phyloP scores from a whole-genome alignment of 1,140 invertebrate genomes.

The Chrysomallon squamiferum region DNA sequence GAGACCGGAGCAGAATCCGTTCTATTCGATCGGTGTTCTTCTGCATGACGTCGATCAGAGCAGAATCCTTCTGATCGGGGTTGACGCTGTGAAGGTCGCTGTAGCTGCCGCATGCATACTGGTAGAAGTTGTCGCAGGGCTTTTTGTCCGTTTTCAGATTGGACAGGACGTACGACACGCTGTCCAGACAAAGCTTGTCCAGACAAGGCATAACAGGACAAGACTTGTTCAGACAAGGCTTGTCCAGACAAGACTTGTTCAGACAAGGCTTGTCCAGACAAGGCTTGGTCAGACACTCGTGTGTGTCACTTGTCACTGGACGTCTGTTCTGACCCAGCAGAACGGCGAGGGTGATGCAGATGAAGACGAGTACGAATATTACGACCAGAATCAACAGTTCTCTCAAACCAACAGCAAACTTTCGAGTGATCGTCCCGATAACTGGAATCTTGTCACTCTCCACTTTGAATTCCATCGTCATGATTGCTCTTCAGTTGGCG shows the following conservation, averaged over 20 bases:
- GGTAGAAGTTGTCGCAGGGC: slow-evolving; percentile 69
- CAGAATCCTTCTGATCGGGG: slow-evolving; percentile 21
- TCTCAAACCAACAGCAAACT: slow-evolving; percentile 7
- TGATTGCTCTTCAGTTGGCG: too few relatives aligned
- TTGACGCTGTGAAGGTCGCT: slow-evolving; percentile 24
- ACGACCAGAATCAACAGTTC: slow-evolving; percentile 13
- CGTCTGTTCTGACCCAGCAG: slow-evolving; percentile 12
- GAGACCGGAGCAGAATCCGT: slow-evolving; percentile 33
- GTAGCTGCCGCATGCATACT: slow-evolving; percentile 67
- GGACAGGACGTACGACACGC: slow-evolving; percentile 31
- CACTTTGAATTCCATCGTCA: too few relatives aligned
- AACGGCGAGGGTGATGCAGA: slow-evolving; percentile 18
- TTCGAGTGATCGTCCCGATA: slow-evolving; percentile 1
- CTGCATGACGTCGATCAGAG: slow-evolving; percentile 35
- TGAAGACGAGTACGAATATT: neutral
- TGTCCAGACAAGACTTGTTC: slow-evolving; percentile 40
- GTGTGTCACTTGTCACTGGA: neutral
- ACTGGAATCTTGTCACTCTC: slow-evolving; percentile 22
- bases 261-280: neutral
- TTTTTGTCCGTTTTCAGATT: slow-evolving; percentile 64
- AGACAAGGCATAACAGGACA: slow-evolving; percentile 2
- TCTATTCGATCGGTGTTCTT: slow-evolving; percentile 45
- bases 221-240: neutral
- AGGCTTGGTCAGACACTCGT: neutral
- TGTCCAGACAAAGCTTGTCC: slow-evolving; percentile 38